Base-by-base conservation (phyloP, 2,888 invertebrate species). In the Ceraclea dissimilis region DNA sequence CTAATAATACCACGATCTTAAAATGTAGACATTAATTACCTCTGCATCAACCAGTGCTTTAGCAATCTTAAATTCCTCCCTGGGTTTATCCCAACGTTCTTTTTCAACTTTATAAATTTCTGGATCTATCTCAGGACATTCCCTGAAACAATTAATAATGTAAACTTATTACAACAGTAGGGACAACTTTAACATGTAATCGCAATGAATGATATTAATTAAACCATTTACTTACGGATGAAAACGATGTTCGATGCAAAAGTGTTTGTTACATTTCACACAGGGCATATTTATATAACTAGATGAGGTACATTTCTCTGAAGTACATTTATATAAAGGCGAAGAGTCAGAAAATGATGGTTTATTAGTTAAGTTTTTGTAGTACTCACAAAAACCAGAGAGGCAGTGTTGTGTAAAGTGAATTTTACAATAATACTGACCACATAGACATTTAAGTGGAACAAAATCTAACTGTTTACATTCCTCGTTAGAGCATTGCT, bases 401-500 rank as follows among this genome's bases (percentile, higher is more conserved):
- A 80, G 76, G 22, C 77, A 74, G 60, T 80, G 79, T 1, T 72
- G 67, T 34, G 75, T 74, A 65, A 83, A 83, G 71, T 90, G 89
- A 34, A 82, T 78, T 50, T 83, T 79, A 67, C 89, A 90, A 67
- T 82, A 88, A 17, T 78, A 70, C 57, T 74, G 71, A 1, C 74
- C 73, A 67, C 89, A 89, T 64, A 76, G 72, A 66, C 89, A 90
- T 53, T 76, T 73, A 4, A 86, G 71, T 0, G 88, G 88, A 48
- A 90, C 72, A 68, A 89, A 89, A 69, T 89, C 88, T 22, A 83
- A 75, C 66, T 82, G 83, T 63, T 84, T 81, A 66, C 89, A 89
- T 43, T 72, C 69, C 51, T 72, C 65, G 22, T 78, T 67, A 17
- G 79, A 73, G 67, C 89, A 90, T 34, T 81, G 81, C 66, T 81